Conservation (phyloP, 2,113 vertebrate species). For the Pagrus major region DNA sequence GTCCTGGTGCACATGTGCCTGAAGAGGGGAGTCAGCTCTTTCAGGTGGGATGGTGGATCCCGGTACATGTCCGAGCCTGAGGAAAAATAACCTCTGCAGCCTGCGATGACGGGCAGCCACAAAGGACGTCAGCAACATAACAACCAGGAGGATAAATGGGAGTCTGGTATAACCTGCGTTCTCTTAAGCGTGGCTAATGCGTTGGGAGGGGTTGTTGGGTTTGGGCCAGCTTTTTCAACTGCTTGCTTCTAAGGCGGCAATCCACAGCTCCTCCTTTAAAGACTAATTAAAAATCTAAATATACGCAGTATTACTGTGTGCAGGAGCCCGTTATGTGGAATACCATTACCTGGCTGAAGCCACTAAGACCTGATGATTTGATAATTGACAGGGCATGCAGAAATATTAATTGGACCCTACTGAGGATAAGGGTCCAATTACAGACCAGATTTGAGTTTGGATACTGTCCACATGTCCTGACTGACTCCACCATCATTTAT, state of each 20-base stretch:
- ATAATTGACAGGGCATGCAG: slow-evolving; percentile 36
- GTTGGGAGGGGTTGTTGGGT: background rate
- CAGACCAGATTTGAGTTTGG: slow-evolving; percentile 17
- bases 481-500: background rate
- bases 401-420: slow-evolving; percentile 9
- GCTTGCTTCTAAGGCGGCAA: background rate
- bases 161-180: slow-evolving; percentile 6
- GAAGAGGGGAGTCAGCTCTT: background rate
- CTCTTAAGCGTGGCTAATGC: background rate
- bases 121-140: slow-evolving; percentile 13
- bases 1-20: background rate
- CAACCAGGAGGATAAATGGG: slow-evolving; percentile 12
- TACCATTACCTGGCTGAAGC: slow-evolving; percentile 17
- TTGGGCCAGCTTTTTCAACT: background rate
- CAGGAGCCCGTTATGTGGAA: slow-evolving; percentile 9
- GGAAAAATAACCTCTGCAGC: slow-evolving; percentile 34
- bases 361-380: slow-evolving; percentile 30
- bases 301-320: background rate
- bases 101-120: background rate
- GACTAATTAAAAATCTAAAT: slow-evolving; percentile 10
- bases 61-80: background rate
- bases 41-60: background rate
- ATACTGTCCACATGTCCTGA: background rate
- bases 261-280: background rate
- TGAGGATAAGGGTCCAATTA: slow-evolving; percentile 40